These are phyloP conservation scores for Exaiptasia diaphana DNA, from an alignment of 64 coral and sea anemone genomes.

Conservation along the genomic window DNA sequence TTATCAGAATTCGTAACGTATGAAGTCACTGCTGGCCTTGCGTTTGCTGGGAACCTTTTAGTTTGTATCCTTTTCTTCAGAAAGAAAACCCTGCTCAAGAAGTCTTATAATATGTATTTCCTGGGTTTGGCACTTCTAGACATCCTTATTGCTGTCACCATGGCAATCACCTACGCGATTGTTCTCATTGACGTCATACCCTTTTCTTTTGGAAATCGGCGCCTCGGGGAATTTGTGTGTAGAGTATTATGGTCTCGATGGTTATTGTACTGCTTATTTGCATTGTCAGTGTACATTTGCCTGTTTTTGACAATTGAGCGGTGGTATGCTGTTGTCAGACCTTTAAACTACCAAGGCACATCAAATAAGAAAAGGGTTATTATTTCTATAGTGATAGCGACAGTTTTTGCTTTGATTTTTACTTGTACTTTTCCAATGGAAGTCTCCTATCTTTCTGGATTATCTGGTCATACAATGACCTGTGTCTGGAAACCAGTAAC, in stretches of 20 bases:
- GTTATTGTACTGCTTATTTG: constrained; percentile 21
- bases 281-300: constrained; percentile 40
- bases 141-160: neutral
- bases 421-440: constrained; percentile 1
- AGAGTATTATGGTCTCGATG: constrained; percentile 18
- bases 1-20: neutral
- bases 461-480: neutral
- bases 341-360: constrained; percentile 10
- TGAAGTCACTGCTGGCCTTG: constrained; percentile 3
- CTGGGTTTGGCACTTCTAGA: constrained; percentile 20
- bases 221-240: neutral
- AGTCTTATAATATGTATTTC: constrained; percentile 44
- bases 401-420: neutral
- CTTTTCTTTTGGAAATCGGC: neutral
- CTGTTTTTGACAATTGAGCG: constrained; percentile 50
- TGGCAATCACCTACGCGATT: neutral
- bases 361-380: constrained; percentile 23
- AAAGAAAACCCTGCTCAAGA: constrained; percentile 42
- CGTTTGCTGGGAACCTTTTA: constrained; percentile 31
- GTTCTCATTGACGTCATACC: constrained; percentile 2
- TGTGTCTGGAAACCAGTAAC: constrained; percentile 13
- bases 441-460: neutral
- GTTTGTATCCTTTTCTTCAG: constrained; percentile 41
- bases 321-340: constrained; percentile 59
- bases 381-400: neutral